These are phyloP conservation scores for Tamandua tetradactyla DNA, from an alignment of 2,797 vertebrate species.

Conservation along the genomic window DNA sequence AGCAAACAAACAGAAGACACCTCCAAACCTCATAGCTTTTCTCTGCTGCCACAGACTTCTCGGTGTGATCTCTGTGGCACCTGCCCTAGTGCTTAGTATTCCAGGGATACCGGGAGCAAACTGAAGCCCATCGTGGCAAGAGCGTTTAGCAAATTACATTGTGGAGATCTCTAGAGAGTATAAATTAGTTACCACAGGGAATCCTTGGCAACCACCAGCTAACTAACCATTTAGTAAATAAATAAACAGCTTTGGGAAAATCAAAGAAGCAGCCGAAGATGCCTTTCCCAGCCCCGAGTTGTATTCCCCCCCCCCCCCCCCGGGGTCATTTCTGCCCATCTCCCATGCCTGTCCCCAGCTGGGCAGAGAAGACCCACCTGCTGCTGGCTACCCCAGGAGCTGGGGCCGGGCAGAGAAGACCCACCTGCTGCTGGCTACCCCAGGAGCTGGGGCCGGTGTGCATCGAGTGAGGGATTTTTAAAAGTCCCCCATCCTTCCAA, in stretches of 20 bases:
- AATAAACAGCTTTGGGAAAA: background rate
- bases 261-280: background rate
- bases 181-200: background rate
- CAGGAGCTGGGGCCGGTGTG: background rate
- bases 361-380: background rate
- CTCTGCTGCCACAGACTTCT: background rate
- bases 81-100: background rate
- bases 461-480: background rate
- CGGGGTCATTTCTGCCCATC: background rate
- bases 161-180: background rate
- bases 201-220: background rate
- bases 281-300: background rate
- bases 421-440: background rate
- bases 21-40: background rate
- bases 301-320: background rate
- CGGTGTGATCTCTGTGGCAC: background rate
- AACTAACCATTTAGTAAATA: background rate
- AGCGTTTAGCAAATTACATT: slow-evolving; percentile 27
- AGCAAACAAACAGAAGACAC: background rate
- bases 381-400: background rate
- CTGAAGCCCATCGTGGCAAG: background rate
- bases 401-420: background rate
- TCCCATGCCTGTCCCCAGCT: background rate
- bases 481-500: background rate
- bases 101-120: background rate